Conservation (phyloP, 2,113 vertebrate species). For the Meriones unguiculatus region DNA sequence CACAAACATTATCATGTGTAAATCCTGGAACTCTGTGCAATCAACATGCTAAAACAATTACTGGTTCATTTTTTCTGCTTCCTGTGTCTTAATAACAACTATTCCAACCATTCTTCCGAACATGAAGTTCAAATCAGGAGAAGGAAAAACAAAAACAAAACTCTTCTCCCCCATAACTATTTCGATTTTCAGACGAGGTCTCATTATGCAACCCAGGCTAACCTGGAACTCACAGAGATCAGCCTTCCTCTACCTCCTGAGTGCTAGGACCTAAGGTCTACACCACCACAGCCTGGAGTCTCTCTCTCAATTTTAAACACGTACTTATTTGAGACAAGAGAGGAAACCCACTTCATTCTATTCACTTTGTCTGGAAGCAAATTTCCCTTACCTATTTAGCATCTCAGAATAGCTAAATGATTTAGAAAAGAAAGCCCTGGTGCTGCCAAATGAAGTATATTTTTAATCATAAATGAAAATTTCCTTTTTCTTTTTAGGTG, state of each 20-base stretch:
- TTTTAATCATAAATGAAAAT: conserved; percentile 25
- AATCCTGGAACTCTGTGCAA: neutral
- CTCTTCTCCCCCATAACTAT: neutral
- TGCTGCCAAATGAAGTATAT: neutral
- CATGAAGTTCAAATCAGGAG: neutral
- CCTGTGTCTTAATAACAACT: neutral
- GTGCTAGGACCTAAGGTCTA: neutral
- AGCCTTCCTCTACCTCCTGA: neutral
- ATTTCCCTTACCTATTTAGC: neutral
- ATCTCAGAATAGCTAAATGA: neutral
- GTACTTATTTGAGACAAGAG: neutral
- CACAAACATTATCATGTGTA: too few relatives aligned
- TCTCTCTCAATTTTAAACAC: neutral
- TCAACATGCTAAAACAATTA: neutral
- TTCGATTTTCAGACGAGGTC: neutral
- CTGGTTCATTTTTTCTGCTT: neutral
- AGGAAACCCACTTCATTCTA: neutral
- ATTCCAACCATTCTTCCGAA: neutral
- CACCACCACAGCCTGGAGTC: neutral
- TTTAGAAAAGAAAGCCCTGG: neutral
- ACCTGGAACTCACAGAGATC: neutral
- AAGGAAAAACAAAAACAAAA: neutral
- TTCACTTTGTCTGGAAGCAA: neutral
- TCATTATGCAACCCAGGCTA: neutral
- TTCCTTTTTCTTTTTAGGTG: conserved; percentile 52